Evolutionary conservation across 2,888 invertebrate genomes (phyloP), one percentile per base, ranked within the genome.

Genomic region (Augiades crinisus): DNA sequence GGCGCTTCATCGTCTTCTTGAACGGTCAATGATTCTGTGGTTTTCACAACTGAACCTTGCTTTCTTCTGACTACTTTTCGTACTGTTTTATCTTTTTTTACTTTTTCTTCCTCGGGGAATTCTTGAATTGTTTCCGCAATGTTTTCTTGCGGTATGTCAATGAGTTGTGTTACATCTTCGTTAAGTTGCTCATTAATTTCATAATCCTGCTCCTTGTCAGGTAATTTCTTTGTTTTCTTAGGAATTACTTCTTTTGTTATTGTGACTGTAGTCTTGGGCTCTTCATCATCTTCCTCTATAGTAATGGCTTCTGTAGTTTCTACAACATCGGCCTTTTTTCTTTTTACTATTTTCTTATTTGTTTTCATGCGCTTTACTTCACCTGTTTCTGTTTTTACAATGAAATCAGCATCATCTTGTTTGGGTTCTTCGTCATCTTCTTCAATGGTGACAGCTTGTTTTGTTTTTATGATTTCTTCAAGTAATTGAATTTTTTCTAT

Each of bases 41-140:
- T 64, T 63, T 80, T 70, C 46, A 82, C 53, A 55, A 71, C 74
- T 14, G 63, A 67, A 54, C 63, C 8, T n/a, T n/a, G n/a, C n/a
- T n/a, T n/a, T n/a, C n/a, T n/a, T n/a, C n/a, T n/a, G n/a, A n/a
- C n/a, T n/a, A n/a, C n/a, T n/a, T n/a, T n/a, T n/a, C 67, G 82
- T 69, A 56, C 51, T n/a, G 54, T 63, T 67, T 81, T 70, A 51
- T 61, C 64, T 22, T 87, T 79, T 7, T 81, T 62, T 22, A 16
- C 13, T 77, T 53, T 55, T 0, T 53, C 60, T 33, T 64, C 61
- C n/a, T 67, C 66, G 0, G 65, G 67, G 0, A 81, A 55, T 45
- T 86, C 37, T 10, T 37, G 65, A 0, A 64, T 8, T 3, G 5
- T 24, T 14, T 24, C 24, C 0, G 14, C 13, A 5, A 14, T 22